Evolutionary conservation across 1,140 invertebrate genomes (phyloP), one percentile per base, ranked within the genome.

Genomic region (Eufriesea mexicana): DNA sequence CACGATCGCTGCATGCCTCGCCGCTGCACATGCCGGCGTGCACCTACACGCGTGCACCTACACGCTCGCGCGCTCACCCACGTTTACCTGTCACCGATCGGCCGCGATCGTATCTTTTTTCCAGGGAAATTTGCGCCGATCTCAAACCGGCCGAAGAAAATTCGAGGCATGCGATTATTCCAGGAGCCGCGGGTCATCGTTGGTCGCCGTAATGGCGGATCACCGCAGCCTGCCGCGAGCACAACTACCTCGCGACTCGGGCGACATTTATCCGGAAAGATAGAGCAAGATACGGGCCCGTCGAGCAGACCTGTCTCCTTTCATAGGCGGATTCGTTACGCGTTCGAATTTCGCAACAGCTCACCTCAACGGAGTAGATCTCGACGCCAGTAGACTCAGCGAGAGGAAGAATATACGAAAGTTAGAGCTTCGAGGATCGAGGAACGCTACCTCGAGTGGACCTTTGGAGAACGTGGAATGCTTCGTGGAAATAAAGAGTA

Each of bases 1-100:
- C 85, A 87, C 88, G 88, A 89, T 89, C 88, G 83, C 82, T 67
- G 87, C 70, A 70, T 86, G 84, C 87, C 66, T 64, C 66, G 68
- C 35, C 74, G 51, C 42, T 80, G 70, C 55, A 14, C 57, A 83
- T 79, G 74, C 74, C n/a, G 20, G 35, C 57, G 51, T 20, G 51
- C 68, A 25, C 47, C 54, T 61, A 73, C 72, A 67, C n/a, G 76
- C 51, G 73, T 77, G 71, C 25, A 55, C n/a, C n/a, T 61, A 61
- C 12, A 45, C 55, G 62, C n/a, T 10, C 6, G 28, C 23, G 25
- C 5, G 79, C 35, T 67, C 54, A 57, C 59, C 62, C 79, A 68
- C 73, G 42, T 73, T 57, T 59, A 68, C 62, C 79, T 47, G 79
- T 81, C 71, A 76, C 67, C 20, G 73, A 55, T 76, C 74, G 42